Conservation (phyloP, 2,797 vertebrate genomes). For the Gobio occitaniae region DNA sequence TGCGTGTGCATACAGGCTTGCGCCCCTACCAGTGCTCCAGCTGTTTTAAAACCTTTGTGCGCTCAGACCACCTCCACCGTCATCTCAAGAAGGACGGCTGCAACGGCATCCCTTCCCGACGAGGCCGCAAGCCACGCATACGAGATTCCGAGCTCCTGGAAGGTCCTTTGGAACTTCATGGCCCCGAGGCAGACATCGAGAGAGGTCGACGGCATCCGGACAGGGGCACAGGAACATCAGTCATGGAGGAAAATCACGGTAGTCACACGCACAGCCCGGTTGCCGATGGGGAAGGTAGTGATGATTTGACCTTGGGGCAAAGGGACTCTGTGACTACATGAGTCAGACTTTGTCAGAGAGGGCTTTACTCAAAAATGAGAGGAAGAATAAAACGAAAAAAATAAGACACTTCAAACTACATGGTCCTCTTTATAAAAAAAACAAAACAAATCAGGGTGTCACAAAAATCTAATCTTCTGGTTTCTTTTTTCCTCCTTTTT, state of each 20-base stretch:
- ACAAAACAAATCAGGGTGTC: slow-evolving; percentile 86
- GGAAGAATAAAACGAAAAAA: slow-evolving; percentile 71
- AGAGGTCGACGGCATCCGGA: slow-evolving; percentile 76
- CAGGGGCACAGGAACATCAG: slow-evolving; percentile 47
- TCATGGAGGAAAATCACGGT: slow-evolving; percentile 58
- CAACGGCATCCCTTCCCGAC: slow-evolving; percentile 92
- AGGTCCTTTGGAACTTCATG: slow-evolving; percentile 66
- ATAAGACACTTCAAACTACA: slow-evolving; percentile 77
- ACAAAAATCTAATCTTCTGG: slow-evolving; percentile 87
- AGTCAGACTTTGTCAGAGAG: slow-evolving; percentile 73
- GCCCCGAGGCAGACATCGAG: slow-evolving; percentile 69
- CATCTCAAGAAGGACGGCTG: slow-evolving; percentile 99
- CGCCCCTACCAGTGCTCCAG: slow-evolving; percentile 98
- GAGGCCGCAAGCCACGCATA: slow-evolving; percentile 90
- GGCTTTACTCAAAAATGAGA: slow-evolving; percentile 72
- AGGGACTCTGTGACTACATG: slow-evolving; percentile 69
- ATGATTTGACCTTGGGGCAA: slow-evolving; percentile 73
- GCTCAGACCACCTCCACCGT: slow-evolving; percentile 97
- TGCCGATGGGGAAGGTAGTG: slow-evolving; percentile 68
- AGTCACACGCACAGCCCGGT: slow-evolving; percentile 74
- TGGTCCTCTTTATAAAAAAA: slow-evolving; percentile 83
- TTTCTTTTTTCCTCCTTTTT: slow-evolving; percentile 77
- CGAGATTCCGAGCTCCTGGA: slow-evolving; percentile 80
- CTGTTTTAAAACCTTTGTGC: slow-evolving; percentile 98
- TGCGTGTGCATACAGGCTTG: slow-evolving; percentile 97